These are phyloP conservation scores for Nerophis lumbriciformis DNA, from an alignment of 2,113 vertebrate genomes.

Conservation along the genomic window DNA sequence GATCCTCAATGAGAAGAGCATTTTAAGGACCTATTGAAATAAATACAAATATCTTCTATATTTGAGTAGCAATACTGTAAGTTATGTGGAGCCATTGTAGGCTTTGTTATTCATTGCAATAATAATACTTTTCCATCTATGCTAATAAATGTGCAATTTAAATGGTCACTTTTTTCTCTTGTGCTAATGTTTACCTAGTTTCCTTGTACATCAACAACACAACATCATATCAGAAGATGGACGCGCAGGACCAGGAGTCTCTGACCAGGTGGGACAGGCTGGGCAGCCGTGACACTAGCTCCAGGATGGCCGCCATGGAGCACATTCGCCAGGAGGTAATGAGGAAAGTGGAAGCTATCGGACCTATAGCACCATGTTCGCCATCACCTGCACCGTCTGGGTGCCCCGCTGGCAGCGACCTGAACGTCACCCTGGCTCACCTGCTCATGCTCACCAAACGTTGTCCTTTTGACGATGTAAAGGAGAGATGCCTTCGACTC, in stretches of 20 bases:
- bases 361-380: slow-evolving; percentile 38
- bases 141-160: no score
- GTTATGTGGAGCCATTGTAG: no score
- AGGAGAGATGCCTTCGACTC: slow-evolving; percentile 74
- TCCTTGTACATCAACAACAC: slow-evolving; percentile 42
- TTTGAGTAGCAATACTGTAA: no score
- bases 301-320: slow-evolving; percentile 79
- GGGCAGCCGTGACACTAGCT: slow-evolving; percentile 75
- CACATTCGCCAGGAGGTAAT: slow-evolving; percentile 78
- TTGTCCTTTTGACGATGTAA: slow-evolving; percentile 86
- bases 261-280: slow-evolving; percentile 81
- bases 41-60: no score
- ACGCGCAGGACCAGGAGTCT: slow-evolving; percentile 75
- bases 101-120: no score
- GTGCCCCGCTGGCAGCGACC: slow-evolving; percentile 55
- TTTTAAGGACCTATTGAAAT: no score
- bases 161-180: no score
- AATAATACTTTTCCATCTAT: no score
- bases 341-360: slow-evolving; percentile 70
- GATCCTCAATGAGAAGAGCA: no score
- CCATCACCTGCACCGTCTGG: slow-evolving; percentile 18
- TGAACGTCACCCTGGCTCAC: slow-evolving; percentile 80
- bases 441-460: slow-evolving; percentile 89
- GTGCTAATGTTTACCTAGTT: slow-evolving; percentile 20
- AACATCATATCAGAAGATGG: slow-evolving; percentile 69